These are phyloP conservation scores for Clamator glandarius DNA, from an alignment of 2,797 vertebrate species.

Conservation along the genomic window DNA sequence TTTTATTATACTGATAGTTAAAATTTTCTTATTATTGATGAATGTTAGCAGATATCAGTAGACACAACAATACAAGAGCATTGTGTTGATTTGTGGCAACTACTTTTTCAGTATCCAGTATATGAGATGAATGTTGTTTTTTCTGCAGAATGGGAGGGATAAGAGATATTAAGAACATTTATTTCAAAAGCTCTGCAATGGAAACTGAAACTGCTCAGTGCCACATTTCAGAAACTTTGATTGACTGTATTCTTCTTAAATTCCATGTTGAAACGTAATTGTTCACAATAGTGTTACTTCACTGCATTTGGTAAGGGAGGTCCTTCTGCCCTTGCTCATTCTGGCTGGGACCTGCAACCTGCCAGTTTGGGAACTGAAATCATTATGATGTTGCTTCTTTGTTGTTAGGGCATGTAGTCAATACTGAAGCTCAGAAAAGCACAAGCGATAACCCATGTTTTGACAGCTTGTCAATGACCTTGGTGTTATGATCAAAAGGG, in stretches of 20 bases:
- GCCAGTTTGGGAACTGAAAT: conserved; percentile 23
- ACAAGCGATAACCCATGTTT: conserved; percentile 29
- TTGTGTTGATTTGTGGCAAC: neutral
- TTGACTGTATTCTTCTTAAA: conserved; percentile 36
- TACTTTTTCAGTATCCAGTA: neutral
- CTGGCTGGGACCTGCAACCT: conserved; percentile 3
- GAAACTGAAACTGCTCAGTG: conserved; percentile 27
- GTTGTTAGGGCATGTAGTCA: conserved; percentile 41
- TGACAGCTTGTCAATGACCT: conserved; percentile 50
- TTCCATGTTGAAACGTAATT: conserved; percentile 31
- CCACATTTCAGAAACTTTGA: conserved; percentile 49
- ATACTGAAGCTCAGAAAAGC: conserved; percentile 38
- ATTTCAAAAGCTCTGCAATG: conserved; percentile 37
- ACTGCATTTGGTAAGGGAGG: neutral
- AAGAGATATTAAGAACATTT: conserved; percentile 60
- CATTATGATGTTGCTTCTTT: conserved; percentile 35
- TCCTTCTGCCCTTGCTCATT: neutral
- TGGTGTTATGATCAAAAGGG: conserved; percentile 23
- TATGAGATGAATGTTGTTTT: conserved; percentile 12
- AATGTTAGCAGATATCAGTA: neutral
- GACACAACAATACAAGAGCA: neutral
- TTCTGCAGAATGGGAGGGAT: neutral
- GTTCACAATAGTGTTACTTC: conserved; percentile 29
- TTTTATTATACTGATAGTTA: conserved; percentile 1
- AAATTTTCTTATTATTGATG: neutral